Base-by-base conservation (phyloP, 2,888 invertebrate species). In the Diarsia mendica region DNA sequence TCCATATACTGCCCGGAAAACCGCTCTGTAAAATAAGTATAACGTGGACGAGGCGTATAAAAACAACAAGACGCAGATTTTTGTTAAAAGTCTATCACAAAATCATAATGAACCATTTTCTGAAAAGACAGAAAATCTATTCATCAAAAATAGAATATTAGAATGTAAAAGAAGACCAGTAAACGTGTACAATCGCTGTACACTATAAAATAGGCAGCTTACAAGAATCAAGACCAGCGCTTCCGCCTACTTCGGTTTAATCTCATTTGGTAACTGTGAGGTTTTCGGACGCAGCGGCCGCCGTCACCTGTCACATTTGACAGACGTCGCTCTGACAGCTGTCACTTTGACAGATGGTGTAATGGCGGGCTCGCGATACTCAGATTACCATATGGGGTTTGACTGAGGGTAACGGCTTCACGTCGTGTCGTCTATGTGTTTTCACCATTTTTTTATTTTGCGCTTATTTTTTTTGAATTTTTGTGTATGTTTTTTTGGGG, bases 201-300 rank as follows among this genome's bases (percentile, higher is more conserved):
- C 48, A 65, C 49, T 64, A 65, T 20, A 51, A 58, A 74, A 66
- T 28, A 69, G 55, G 67, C 75, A 72, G 76, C 82, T 86, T 82
- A 64, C 73, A 72, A 78, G 80, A 79, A 80, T 83, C 87, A 86
- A 83, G 81, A 53, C 75, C 86, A 89, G 90, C 94, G 95, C 95
- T 96, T 96, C 77, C 88, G 94, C 96, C 95, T 96, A 94, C 96
- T 97, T 97, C 97, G 97, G 97, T 97, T 97, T 98, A 99, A 99
- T 99, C 99, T 99, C 99, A 99, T 98, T 98, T 98, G 98, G 99
- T 99, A 99, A 99, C 98, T 98, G 98, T 99, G 99, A 98, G 98
- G 97, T 96, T 94, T 96, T 88, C 87, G 89, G 90, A 92, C 91
- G 91, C 88, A 91, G 92, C 91, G 92, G 86, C 89, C 89, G 88